Evolutionary conservation across 2,888 invertebrate species (phyloP), one percentile per base, ranked within the genome.

Genomic region (Caradrina kadenii): DNA sequence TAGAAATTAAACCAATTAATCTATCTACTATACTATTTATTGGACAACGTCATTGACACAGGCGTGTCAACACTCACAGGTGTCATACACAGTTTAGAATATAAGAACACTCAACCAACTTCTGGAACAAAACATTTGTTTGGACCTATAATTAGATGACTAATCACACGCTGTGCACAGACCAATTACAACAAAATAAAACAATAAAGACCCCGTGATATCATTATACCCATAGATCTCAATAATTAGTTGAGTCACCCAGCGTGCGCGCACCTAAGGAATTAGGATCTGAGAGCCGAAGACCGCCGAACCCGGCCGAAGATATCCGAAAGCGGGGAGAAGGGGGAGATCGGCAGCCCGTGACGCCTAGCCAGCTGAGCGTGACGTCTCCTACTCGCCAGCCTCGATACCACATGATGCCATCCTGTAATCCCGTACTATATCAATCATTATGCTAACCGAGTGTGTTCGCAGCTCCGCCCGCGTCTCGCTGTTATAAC

Each of bases 331-430:
- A 88, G 81, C 81, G 85, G 74, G 82, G 83, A 82, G 87, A 86
- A 89, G 89, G 90, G 90, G 89, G 87, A 88, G 91, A 55, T 88
- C 92, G 89, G 73, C 89, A 89, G 90, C 85, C 91, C 94, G 90
- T 94, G 93, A 94, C 93, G 91, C 79, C 79, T 81, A 78, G 68
- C 72, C 90, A 91, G 88, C 93, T 87, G 87, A 90, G 88, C 91
- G 89, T 91, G 87, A 89, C 90, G 87, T 91, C 89, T 91, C 88
- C 90, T 90, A 87, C 86, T 86, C 87, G 83, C 86, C 85, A 87
- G 84, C 79, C 85, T 86, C 88, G 81, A 89, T 88, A 86, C 84
- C 83, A 81, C 83, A 86, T 87, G 85, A 87, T 86, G 86, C 85
- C 86, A 87, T 88, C 89, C 88, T 87, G 82, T 89, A 87, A 90